These are phyloP conservation scores for Mya arenaria DNA, from an alignment of 1,140 invertebrate species.

Conservation along the genomic window DNA sequence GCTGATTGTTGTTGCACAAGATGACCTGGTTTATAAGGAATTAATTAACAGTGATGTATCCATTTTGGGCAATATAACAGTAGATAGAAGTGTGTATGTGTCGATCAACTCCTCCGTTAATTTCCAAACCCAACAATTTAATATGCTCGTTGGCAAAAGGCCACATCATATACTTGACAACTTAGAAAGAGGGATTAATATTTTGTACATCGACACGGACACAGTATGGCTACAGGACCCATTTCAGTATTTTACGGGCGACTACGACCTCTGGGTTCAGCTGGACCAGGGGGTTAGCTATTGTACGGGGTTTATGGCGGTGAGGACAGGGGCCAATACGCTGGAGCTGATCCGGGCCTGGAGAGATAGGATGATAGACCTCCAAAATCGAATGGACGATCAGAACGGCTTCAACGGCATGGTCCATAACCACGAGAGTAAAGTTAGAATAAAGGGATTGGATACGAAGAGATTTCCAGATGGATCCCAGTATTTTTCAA, in stretches of 20 bases:
- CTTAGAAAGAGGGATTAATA: background rate
- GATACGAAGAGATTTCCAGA: background rate
- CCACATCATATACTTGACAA: background rate
- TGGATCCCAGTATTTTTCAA: background rate
- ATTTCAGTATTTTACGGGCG: background rate
- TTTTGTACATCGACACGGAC: constrained; percentile 4
- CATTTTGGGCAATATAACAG: background rate
- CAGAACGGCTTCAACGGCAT: background rate
- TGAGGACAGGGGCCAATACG: background rate
- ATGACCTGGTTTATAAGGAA: background rate
- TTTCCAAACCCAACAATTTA: background rate
- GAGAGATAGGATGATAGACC: background rate
- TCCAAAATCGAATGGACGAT: background rate
- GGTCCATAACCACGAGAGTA: background rate
- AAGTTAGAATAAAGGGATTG: background rate
- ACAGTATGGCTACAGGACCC: constrained; percentile 13
- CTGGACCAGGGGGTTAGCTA: background rate
- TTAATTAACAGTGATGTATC: background rate
- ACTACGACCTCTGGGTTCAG: constrained; percentile 15
- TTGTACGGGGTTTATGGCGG: constrained; percentile 18
- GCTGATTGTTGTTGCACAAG: background rate
- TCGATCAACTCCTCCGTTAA: background rate
- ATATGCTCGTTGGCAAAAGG: background rate
- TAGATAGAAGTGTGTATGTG: background rate
- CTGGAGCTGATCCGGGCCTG: background rate